Conservation (phyloP, 2,888 invertebrate genomes). For the Polymixis flavicincta region DNA sequence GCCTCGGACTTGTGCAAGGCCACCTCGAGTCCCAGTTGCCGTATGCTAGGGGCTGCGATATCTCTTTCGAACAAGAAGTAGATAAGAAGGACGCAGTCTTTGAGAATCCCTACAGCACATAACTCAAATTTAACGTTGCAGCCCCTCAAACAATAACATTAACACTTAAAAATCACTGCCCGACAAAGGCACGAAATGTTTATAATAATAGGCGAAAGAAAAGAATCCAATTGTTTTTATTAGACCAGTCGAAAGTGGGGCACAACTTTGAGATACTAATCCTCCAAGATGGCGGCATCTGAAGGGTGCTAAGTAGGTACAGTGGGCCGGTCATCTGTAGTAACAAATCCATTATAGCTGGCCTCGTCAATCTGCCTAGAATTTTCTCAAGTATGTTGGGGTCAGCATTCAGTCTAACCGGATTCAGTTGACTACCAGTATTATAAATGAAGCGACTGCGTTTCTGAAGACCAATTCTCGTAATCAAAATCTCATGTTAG, state of each 20-base stretch:
- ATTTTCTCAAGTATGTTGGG: neutral
- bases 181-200: neutral
- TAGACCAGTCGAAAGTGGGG: slow-evolving; percentile 8
- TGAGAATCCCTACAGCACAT: too few relatives aligned
- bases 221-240: slow-evolving; percentile 12
- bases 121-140: neutral
- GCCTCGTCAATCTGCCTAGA: neutral
- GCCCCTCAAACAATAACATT: neutral
- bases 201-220: slow-evolving; percentile 3
- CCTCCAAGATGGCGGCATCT: slow-evolving; percentile 5
- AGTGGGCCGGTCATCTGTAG: too few relatives aligned
- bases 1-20: too few relatives aligned
- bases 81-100: too few relatives aligned
- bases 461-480: too few relatives aligned
- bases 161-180: slow-evolving; percentile 4
- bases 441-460: neutral
- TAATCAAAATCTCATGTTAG: too few relatives aligned
- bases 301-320: slow-evolving; percentile 24
- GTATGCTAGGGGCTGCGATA: too few relatives aligned
- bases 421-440: neutral
- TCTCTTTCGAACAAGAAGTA: too few relatives aligned
- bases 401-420: neutral
- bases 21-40: too few relatives aligned
- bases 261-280: slow-evolving; percentile 40
- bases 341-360: neutral